Evolutionary conservation across 2,113 vertebrate genomes (phyloP), one percentile per base, ranked within the genome.

Genomic region (Eupsittula cactorum): DNA sequence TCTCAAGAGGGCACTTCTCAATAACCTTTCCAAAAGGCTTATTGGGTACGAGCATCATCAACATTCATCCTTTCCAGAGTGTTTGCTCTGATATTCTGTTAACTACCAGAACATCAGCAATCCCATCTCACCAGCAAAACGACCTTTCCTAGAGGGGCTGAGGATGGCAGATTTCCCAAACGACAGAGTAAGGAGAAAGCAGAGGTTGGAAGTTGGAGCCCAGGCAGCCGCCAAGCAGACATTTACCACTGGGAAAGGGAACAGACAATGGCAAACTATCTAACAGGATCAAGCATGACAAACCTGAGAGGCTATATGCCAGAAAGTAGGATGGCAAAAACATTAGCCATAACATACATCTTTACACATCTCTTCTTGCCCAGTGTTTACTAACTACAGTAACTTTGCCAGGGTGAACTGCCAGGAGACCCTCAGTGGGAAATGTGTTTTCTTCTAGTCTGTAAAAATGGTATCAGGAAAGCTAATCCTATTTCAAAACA

Each of bases 191-290:
- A 76, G 49, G 59, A 70, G 13, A 47, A 80, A 59, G 50, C 24
- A 35, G 24, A 93, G 44, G 29, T 49, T 63, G 57, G 59, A 80
- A 63, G 24, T 41, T 74, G 41, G 49, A 90, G 31, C 24, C 20
- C 42, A 64, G 39, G 19, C 10, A 41, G 24, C 17, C 62, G 14
- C 19, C 70, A 68, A 0, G 0, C 2, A 44, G 19, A 19, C 4
- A 7, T 9, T 62, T 60, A 53, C 28, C 28, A 41, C 0, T 0
- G 23, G 42, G 19, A 80, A 68, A 65, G 15, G 8, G 13, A 11
- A 8, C 7, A 73, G 57, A 41, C 11, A 73, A 19, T 0, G 2
- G 25, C 23, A 67, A 88, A 46, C 9, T 33, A 16, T 18, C 57
- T 8, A 53, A 69, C 1, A 2, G 28, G 31, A 74, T 28, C 28